These are phyloP conservation scores for Mylabris phalerata DNA, from an alignment of 1,140 invertebrate genomes.

Conservation along the genomic window DNA sequence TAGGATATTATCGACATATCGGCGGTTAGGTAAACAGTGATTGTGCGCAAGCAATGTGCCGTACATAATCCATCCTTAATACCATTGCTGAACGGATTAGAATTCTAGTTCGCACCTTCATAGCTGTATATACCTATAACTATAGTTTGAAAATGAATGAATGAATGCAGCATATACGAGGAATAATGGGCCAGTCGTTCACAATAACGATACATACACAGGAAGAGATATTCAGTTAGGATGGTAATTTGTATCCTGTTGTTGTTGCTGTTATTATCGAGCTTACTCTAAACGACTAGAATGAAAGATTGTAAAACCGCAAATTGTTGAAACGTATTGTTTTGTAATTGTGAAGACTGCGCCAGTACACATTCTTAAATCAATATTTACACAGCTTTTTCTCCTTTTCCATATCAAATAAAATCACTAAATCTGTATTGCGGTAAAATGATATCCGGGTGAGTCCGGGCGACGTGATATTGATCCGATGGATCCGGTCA, in stretches of 20 bases:
- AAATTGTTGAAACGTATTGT: no score
- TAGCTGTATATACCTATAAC: neutral
- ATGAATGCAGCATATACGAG: neutral
- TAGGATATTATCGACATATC: slow-evolving; percentile 15
- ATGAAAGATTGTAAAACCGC: no score
- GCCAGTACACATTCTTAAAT: no score
- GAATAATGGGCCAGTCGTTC: slow-evolving; percentile 8
- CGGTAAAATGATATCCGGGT: slow-evolving; percentile 28
- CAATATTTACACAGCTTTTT: no score
- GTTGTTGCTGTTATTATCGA: neutral
- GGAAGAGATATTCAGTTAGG: slow-evolving; percentile 15
- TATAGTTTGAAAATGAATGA: neutral
- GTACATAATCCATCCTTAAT: slow-evolving; percentile 15
- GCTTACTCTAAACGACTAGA: no score
- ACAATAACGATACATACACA: slow-evolving; percentile 6
- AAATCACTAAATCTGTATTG: slow-evolving; percentile 16
- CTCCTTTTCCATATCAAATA: neutral
- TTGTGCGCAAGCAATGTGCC: slow-evolving; percentile 12
- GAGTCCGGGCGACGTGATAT: slow-evolving; percentile 29
- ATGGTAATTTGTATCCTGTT: slow-evolving; percentile 14
- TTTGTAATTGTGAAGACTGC: no score
- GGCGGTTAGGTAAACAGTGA: slow-evolving; percentile 21
- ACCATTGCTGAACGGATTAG: slow-evolving; percentile 17
- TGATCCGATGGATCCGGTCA: slow-evolving; percentile 34
- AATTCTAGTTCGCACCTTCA: slow-evolving; percentile 13